phyloP scores from a whole-genome alignment of 2,888 invertebrate species.

The Druceiella hillmani region DNA sequence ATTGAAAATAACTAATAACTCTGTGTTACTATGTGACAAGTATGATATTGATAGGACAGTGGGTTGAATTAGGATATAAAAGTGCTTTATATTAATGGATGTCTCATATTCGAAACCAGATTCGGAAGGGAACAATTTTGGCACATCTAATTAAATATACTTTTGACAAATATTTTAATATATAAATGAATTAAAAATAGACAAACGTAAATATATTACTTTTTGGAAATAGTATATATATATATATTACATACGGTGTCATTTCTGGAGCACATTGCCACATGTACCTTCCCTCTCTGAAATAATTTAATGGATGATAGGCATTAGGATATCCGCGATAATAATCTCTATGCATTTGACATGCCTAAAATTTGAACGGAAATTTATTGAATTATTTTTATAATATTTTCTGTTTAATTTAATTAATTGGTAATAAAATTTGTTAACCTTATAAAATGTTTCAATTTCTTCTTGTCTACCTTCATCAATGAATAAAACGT shows the following conservation, averaged over 20 bases:
- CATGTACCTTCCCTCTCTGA: conserved; percentile 42
- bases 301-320: conserved; percentile 54
- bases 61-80: no score
- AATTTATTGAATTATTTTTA: background rate
- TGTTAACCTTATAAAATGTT: conserved; percentile 40
- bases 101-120: no score
- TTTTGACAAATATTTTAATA: no score
- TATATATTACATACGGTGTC: conserved; percentile 38
- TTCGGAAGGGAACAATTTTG: no score
- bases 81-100: no score
- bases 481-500: conserved; percentile 40
- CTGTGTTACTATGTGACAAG: no score
- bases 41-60: no score
- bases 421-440: conserved; percentile 3
- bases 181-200: no score
- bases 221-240: conserved; percentile 2
- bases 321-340: conserved; percentile 55
- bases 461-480: conserved; percentile 41
- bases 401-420: no score
- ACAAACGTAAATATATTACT: no score
- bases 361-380: conserved; percentile 36
- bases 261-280: conserved; percentile 55
- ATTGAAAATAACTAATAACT: no score
- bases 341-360: conserved; percentile 56
- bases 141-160: no score